These are phyloP conservation scores for Bombylius discolor DNA, from an alignment of 2,888 invertebrate species.

Conservation along the genomic window DNA sequence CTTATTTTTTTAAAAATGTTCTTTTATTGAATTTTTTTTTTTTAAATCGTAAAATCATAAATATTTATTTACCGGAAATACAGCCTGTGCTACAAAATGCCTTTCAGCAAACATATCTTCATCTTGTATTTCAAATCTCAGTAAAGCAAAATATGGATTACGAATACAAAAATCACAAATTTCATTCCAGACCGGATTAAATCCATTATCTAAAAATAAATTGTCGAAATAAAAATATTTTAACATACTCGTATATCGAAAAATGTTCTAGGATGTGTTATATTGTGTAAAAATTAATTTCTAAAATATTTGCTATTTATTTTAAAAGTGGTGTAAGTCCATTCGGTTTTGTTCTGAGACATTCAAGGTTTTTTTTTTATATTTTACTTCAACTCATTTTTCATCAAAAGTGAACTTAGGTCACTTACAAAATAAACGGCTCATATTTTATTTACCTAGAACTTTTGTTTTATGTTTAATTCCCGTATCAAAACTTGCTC, in stretches of 20 bases:
- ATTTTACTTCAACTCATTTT: no score
- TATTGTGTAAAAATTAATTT: neutral
- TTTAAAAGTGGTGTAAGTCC: neutral
- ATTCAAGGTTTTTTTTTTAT: no score
- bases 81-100: constrained; percentile 93
- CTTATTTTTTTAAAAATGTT: neutral
- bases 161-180: constrained; percentile 66
- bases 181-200: constrained; percentile 89
- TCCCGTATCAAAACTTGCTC: constrained; percentile 76
- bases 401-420: no score
- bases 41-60: no score
- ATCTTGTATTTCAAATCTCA: constrained; percentile 82
- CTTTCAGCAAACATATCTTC: constrained; percentile 96
- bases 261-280: neutral
- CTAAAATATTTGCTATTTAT: no score
- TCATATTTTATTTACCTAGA: constrained; percentile 46
- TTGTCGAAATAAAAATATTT: neutral
- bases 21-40: no score
- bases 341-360: no score
- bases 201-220: constrained; percentile 72
- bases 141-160: constrained; percentile 70
- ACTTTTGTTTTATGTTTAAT: constrained; percentile 74
- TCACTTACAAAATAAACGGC: no score
- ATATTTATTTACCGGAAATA: constrained; percentile 56
- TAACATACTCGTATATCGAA: neutral